These are phyloP conservation scores for Fulica atra DNA, from an alignment of 2,113 vertebrate genomes.

Conservation along the genomic window DNA sequence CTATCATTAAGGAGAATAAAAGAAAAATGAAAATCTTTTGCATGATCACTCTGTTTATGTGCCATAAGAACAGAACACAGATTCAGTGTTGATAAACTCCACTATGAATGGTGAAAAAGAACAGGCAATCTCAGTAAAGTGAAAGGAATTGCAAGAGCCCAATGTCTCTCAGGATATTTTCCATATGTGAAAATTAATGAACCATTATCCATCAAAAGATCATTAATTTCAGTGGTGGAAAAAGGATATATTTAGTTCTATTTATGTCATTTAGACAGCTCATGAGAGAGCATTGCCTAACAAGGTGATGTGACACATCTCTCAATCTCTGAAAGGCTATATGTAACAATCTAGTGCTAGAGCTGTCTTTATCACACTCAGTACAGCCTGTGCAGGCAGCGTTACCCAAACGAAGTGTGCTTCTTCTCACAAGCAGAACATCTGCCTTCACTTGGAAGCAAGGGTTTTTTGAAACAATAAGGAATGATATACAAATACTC, in stretches of 20 bases:
- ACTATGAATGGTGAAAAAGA: background rate
- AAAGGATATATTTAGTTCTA: background rate
- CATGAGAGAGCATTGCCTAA: background rate
- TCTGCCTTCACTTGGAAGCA: background rate
- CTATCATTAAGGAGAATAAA: conserved; percentile 7
- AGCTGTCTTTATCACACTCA: background rate
- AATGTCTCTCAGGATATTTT: background rate
- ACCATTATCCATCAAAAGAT: background rate
- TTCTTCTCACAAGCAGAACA: background rate
- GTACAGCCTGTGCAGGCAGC: fast-evolving
- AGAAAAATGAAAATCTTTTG: background rate
- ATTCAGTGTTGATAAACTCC: background rate
- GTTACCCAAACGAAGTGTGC: background rate
- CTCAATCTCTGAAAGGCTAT: background rate
- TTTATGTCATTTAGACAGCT: background rate
- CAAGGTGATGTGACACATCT: background rate
- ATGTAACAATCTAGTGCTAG: no score
- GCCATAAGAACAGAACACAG: background rate
- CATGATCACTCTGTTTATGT: background rate
- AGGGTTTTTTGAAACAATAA: background rate
- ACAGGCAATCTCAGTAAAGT: background rate
- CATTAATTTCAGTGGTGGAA: background rate
- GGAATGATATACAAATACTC: background rate
- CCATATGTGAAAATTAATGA: background rate
- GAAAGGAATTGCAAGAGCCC: background rate